Conservation (phyloP, 2,797 vertebrate genomes). For the Anomalospiza imberbis region DNA sequence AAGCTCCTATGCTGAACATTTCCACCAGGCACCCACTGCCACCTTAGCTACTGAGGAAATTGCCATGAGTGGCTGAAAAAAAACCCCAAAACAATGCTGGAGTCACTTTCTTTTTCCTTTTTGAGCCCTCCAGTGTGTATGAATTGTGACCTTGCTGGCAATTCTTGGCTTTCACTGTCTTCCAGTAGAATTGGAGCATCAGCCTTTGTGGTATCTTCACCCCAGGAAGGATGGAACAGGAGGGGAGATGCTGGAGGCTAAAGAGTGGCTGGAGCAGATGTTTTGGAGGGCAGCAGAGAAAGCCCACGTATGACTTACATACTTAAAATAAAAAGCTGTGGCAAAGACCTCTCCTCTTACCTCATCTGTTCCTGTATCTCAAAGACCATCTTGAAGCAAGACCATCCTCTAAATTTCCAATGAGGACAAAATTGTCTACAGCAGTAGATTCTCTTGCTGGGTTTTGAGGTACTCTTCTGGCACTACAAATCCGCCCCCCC, state of each 20-base stretch:
- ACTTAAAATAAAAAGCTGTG: neutral
- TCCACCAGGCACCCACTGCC: neutral
- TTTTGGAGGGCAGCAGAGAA: neutral
- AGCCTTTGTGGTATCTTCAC: neutral
- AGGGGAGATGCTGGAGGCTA: neutral
- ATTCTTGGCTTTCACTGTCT: neutral
- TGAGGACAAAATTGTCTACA: neutral
- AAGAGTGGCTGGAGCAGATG: neutral
- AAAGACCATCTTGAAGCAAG: neutral
- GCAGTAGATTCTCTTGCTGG: neutral
- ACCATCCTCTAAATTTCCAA: neutral
- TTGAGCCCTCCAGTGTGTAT: neutral
- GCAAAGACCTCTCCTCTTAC: neutral
- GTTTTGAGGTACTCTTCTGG: neutral
- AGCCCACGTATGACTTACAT: neutral
- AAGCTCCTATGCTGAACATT: fast-evolving
- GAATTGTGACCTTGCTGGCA: neutral
- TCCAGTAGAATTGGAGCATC: neutral
- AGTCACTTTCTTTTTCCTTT: neutral
- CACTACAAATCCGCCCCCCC: neutral
- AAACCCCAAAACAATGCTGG: neutral
- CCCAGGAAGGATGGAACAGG: neutral
- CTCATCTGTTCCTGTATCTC: neutral
- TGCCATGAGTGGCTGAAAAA: neutral
- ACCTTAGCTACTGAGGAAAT: neutral